Evolutionary conservation across 1,140 invertebrate genomes (phyloP).

Genomic region (Sweltsa coloradensis): DNA sequence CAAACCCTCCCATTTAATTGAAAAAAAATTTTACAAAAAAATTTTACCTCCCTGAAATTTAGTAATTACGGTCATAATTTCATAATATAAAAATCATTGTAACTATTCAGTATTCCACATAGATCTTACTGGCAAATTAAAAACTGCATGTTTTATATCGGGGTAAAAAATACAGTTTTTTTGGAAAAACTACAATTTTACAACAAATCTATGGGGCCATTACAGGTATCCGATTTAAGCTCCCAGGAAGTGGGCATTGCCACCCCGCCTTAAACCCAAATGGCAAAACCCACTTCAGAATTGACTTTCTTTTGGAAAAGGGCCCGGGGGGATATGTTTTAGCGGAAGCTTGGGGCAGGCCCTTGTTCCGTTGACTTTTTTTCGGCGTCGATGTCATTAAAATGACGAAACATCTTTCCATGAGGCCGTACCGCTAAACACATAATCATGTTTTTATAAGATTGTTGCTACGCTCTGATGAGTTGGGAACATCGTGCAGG

Average conservation of each 20-base stretch:
- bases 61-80: no score
- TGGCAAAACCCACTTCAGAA: conserved; percentile 18
- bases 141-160: no score
- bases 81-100: no score
- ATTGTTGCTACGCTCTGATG: conserved; percentile 9
- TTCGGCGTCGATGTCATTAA: not conserved
- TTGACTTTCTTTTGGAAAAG: conserved; percentile 21
- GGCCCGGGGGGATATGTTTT: conserved; percentile 17
- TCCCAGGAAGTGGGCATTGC: conserved; percentile 10
- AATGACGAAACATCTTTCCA: not conserved
- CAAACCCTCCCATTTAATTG: no score
- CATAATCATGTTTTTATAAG: conserved; percentile 4
- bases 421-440: not conserved
- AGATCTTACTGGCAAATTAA: no score
- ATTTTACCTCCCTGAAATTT: no score
- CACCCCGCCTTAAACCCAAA: conserved; percentile 17
- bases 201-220: not conserved
- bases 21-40: no score
- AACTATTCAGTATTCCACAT: no score
- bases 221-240: not conserved
- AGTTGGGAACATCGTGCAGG: conserved; percentile 8
- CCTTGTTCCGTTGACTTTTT: not conserved
- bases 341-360: conserved; percentile 13
- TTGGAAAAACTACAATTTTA: no score
- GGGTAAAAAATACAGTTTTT: no score